Conservation (phyloP, 2,113 vertebrate species). For the Thunnus maccoyii region DNA sequence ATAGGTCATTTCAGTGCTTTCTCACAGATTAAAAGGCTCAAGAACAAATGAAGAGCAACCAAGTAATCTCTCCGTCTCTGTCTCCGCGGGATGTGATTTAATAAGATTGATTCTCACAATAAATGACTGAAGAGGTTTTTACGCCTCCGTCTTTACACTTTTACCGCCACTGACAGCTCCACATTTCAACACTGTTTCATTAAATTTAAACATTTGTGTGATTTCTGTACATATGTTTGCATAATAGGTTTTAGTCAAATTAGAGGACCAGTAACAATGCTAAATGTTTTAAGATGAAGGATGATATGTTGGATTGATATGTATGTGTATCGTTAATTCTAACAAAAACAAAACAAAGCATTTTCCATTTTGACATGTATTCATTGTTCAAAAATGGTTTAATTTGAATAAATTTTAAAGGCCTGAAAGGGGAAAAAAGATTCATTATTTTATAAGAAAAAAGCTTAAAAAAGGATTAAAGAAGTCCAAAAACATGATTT, state of each 20-base stretch:
- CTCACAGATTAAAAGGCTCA: slow-evolving; percentile 59
- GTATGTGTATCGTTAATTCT: slow-evolving; percentile 22
- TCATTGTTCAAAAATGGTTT: background rate
- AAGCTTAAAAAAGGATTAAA: background rate
- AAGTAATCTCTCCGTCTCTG: slow-evolving; percentile 31
- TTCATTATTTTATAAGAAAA: background rate
- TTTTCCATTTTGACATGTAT: too few relatives aligned
- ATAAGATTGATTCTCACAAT: slow-evolving; percentile 58
- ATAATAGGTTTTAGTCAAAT: slow-evolving; percentile 4
- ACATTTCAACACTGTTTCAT: slow-evolving; percentile 15
- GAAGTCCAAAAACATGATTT: background rate
- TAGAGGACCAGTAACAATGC: slow-evolving; percentile 1
- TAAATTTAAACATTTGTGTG: slow-evolving; percentile 8
- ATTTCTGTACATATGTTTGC: slow-evolving; percentile 5
- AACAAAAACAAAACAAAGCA: too few relatives aligned
- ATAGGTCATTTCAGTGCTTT: slow-evolving; percentile 49
- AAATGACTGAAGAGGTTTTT: slow-evolving; percentile 47
- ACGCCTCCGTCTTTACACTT: slow-evolving; percentile 47
- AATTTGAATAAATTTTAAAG: slow-evolving; percentile 28
- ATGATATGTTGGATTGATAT: background rate
- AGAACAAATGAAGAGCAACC: slow-evolving; percentile 57
- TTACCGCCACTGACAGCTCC: slow-evolving; percentile 28
- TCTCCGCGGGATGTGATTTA: slow-evolving; percentile 62
- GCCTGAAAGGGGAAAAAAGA: background rate
- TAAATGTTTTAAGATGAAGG: background rate